Base-by-base conservation (phyloP, 2,797 vertebrate species). In the Mormyrus hasselquistii region DNA sequence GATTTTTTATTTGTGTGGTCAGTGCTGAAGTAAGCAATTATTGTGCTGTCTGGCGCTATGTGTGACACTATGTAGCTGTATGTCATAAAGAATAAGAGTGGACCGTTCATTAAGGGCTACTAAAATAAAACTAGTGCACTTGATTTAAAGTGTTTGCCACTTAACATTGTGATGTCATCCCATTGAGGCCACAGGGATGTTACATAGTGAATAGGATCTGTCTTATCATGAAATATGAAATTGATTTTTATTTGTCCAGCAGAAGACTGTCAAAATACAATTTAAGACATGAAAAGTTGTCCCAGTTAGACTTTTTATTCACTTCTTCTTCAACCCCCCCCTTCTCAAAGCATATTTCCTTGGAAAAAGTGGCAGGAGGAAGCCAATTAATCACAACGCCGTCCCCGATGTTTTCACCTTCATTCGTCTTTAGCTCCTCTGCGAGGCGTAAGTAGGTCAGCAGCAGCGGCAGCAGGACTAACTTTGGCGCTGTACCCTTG, bases 341-440 rank as follows among this genome's bases (percentile, higher is more conserved):
- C 7, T 85, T 47, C 86, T 87, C 86, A 87, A 49, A 62, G 62
- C 47, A 62, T 44, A 84, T 53, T 89, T 88, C 83, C 38, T 62
- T 87, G 84, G 69, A 85, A 90, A 79, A 89, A 88, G 90, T 87
- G 49, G 84, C 49, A 34, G 55, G 88, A 90, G 69, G 53, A 89
- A 83, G 50, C 65, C 88, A 89, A 90, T 90, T 90, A 90, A 90
- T 90, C 90, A 87, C 19, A 38, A 86, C 29, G 59, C 88, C 82
- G 41, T 91, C 90, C 50, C 76, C 55, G 88, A 90, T 88, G 87
- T 73, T 87, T 90, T 90, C 90, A 90, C 91, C 92, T 92, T 91
- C 90, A 91, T 91, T 91, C 89, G 91, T 92, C 92, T 92, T 91
- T 90, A 88, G 87, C 88, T 90, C 73, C 90, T 90, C 84, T 83